Evolutionary conservation across 2,113 vertebrate genomes (phyloP).

Genomic region (Rissa tridactyla): DNA sequence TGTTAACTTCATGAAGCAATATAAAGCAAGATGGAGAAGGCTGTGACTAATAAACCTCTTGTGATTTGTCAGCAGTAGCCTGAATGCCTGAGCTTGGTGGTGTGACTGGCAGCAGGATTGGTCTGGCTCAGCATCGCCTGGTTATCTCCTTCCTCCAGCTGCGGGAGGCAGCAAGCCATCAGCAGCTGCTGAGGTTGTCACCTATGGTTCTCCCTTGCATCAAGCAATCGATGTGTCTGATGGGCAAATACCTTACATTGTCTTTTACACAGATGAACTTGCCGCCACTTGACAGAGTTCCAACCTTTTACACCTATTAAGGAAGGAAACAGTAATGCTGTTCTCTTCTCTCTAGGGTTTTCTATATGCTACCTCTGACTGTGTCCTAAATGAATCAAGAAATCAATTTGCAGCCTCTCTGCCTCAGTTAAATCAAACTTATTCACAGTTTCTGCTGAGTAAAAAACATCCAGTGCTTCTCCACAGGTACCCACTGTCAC

Average conservation of each 20-base stretch:
- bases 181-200: background rate
- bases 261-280: conserved; percentile 18
- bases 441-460: conserved; percentile 23
- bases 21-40: accelerated
- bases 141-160: background rate
- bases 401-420: conserved; percentile 55
- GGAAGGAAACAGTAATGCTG: conserved; percentile 32
- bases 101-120: background rate
- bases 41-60: accelerated
- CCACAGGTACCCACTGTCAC: background rate
- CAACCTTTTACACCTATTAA: conserved; percentile 24
- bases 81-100: background rate
- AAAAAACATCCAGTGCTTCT: background rate
- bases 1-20: background rate
- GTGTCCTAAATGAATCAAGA: conserved; percentile 61
- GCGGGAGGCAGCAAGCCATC: background rate
- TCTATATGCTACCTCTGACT: conserved; percentile 17
- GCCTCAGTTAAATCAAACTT: conserved; percentile 54
- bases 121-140: background rate
- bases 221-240: background rate
- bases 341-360: conserved; percentile 12
- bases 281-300: background rate
- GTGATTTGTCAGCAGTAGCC: background rate
- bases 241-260: background rate
- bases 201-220: background rate